Conservation (phyloP, 2,113 vertebrate species). For the Rana temporaria region DNA sequence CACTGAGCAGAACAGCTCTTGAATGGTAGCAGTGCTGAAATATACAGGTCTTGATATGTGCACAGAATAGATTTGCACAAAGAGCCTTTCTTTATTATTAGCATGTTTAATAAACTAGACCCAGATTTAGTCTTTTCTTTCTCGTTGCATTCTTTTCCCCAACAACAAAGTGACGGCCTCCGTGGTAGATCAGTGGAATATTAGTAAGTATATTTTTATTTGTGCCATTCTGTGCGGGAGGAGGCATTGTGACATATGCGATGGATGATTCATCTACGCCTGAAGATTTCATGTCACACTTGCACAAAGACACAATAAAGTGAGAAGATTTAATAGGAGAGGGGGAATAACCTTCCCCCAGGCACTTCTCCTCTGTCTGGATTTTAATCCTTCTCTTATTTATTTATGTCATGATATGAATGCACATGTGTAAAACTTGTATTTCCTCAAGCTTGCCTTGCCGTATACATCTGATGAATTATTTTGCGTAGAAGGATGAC, state of each 20-base stretch:
- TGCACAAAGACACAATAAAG: conserved; percentile 15
- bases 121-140: neutral
- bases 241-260: neutral
- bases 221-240: neutral
- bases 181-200: conserved; percentile 2
- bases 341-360: conserved; percentile 11
- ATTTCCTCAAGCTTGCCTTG: too few relatives aligned
- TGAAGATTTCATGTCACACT: conserved; percentile 19
- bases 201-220: conserved; percentile 39
- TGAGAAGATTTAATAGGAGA: neutral
- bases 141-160: neutral
- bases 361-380: conserved; percentile 3
- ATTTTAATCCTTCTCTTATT: neutral
- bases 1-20: conserved; percentile 35
- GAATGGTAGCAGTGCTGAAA: conserved; percentile 40
- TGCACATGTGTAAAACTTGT: too few relatives aligned
- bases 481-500: too few relatives aligned
- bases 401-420: too few relatives aligned
- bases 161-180: neutral
- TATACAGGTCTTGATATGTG: conserved; percentile 42
- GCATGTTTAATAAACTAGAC: neutral
- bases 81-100: neutral
- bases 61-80: conserved; percentile 32
- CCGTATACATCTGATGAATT: too few relatives aligned
- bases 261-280: conserved; percentile 30